Percentiles rank a stretch among this genome's conserved stretches.
Conservation (phyloP, 2,797 vertebrate species). For the Petrocephalus sullivani region DNA sequence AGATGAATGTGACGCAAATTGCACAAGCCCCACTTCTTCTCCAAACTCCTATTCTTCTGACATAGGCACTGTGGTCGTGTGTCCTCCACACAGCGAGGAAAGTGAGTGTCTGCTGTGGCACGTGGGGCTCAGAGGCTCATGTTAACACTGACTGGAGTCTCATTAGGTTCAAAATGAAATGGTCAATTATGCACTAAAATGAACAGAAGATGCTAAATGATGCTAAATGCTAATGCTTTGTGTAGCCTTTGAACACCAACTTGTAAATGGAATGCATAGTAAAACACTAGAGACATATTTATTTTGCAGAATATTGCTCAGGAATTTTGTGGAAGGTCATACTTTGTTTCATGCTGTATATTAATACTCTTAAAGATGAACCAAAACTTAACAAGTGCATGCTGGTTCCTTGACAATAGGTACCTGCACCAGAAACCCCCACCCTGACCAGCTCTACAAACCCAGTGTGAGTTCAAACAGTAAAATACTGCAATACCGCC, state of each 20-base stretch:
- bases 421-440: conserved; percentile 11
- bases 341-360: background rate
- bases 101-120: background rate
- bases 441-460: conserved; percentile 5
- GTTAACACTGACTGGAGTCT: background rate
- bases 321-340: background rate
- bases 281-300: conserved; percentile 16
- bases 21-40: conserved; percentile 64
- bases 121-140: background rate
- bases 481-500: conserved; percentile 2
- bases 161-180: background rate
- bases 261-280: conserved; percentile 20
- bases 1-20: background rate
- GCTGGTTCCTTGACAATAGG: conserved; percentile 21
- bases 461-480: conserved; percentile 3
- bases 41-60: conserved; percentile 74
- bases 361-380: background rate
- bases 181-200: background rate
- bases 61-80: background rate
- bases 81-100: background rate
- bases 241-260: conserved; percentile 41
- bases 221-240: conserved; percentile 21
- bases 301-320: background rate
- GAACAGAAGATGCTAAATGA: background rate
- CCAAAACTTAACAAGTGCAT: conserved; percentile 28